Percentiles rank a stretch among this genome's conserved stretches.
phyloP scores from a whole-genome alignment of 2,888 invertebrate species.

The Philonicus albiceps region DNA sequence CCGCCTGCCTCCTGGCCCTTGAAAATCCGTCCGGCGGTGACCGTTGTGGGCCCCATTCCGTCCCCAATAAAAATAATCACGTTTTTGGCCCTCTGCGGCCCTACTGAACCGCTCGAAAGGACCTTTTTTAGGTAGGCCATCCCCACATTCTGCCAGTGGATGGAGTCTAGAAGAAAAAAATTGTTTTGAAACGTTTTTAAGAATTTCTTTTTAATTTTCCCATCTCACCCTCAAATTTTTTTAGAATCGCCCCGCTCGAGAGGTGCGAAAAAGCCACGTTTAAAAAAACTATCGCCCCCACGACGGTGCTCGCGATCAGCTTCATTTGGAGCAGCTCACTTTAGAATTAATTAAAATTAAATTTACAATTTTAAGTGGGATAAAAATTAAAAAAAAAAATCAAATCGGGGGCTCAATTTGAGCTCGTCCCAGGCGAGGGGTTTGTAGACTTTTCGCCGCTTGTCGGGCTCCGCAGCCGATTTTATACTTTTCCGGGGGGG shows the following conservation, averaged over 20 bases:
- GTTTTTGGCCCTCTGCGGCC: constrained; percentile 66
- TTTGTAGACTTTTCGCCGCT: too few species aligned
- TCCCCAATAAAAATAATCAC: constrained; percentile 73
- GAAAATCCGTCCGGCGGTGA: constrained; percentile 71
- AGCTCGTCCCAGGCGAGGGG: too few species aligned
- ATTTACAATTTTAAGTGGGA: too few species aligned
- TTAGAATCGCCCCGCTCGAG: background rate
- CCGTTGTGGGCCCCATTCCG: constrained; percentile 73
- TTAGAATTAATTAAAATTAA: too few species aligned
- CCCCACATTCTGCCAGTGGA: constrained; percentile 45
- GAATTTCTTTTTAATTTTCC: background rate
- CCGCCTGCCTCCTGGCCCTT: constrained; percentile 65
- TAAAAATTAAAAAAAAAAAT: too few species aligned
- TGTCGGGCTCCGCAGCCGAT: too few species aligned
- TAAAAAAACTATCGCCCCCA: background rate
- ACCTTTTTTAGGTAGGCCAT: constrained; percentile 54
- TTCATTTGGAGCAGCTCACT: background rate
- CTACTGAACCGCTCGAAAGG: constrained; percentile 53
- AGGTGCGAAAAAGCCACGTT: background rate
- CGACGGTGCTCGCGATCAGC: background rate
- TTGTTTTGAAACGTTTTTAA: background rate
- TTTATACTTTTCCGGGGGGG: too few species aligned
- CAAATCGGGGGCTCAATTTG: too few species aligned
- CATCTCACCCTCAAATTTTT: background rate
- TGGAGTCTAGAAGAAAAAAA: constrained; percentile 53